phyloP scores from a whole-genome alignment of 2,797 vertebrate species.

The Onychomys arenicola region DNA sequence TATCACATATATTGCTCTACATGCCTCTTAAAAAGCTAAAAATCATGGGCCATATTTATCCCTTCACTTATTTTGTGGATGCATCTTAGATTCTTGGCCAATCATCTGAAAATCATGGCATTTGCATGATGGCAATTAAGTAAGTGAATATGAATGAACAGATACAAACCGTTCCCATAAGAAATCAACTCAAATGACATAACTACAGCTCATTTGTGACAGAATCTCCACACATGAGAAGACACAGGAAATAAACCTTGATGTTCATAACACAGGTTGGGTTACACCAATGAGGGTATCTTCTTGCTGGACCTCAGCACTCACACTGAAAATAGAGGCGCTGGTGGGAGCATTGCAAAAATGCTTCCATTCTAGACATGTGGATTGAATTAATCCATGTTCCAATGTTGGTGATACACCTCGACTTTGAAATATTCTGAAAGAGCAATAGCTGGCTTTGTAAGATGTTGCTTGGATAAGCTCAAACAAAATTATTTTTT shows the following conservation, averaged over 20 bases:
- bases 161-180: constrained; percentile 35
- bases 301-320: neutral
- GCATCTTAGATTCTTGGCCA: neutral
- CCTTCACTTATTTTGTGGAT: constrained; percentile 42
- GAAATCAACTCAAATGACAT: constrained; percentile 43
- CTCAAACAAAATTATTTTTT: constrained; percentile 42
- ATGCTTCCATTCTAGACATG: constrained; percentile 33
- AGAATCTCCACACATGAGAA: neutral
- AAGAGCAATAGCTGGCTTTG: constrained; percentile 25
- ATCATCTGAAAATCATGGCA: constrained; percentile 47
- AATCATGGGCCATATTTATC: constrained; percentile 40
- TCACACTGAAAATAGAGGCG: constrained; percentile 41
- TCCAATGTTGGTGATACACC: neutral
- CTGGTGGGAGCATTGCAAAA: neutral
- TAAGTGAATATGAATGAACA: constrained; percentile 21
- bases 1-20: constrained; percentile 41
- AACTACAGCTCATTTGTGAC: neutral
- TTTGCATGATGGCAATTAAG: constrained; percentile 51
- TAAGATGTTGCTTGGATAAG: constrained; percentile 18
- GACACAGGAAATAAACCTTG: constrained; percentile 6
- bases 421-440: constrained; percentile 48
- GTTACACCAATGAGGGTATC: neutral
- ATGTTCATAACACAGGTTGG: neutral
- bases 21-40: constrained; percentile 31
- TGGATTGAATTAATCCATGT: neutral